Evolutionary conservation across 1,140 invertebrate genomes (phyloP).

Genomic region (Medauroidea extradentata): DNA sequence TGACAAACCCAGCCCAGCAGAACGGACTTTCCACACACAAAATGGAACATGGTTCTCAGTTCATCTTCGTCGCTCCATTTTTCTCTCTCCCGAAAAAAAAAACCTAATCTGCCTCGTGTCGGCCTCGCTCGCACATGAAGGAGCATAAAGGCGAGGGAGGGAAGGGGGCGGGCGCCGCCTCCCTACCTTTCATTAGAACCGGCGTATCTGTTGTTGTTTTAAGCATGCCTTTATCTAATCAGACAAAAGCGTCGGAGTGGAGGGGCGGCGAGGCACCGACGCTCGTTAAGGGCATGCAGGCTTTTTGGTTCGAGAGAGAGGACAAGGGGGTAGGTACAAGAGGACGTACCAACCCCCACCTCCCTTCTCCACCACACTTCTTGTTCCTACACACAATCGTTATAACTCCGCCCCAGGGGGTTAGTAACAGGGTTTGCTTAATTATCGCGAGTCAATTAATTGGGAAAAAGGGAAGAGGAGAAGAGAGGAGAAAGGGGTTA

Average conservation of each 20-base stretch:
- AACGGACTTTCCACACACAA: too few relatives aligned
- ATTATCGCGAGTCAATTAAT: constrained; percentile 43
- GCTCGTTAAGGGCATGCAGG: constrained; percentile 13
- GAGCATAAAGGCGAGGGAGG: too few relatives aligned
- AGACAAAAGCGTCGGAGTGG: constrained; percentile 32
- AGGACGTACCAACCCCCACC: neutral
- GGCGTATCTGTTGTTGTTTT: constrained; percentile 44
- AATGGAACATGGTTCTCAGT: too few relatives aligned
- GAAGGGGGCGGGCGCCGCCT: too few relatives aligned
- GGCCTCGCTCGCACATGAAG: too few relatives aligned
- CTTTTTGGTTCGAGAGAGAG: constrained; percentile 6
- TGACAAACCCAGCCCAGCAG: too few relatives aligned
- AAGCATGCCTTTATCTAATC: constrained; percentile 45
- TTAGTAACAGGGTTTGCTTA: constrained; percentile 34
- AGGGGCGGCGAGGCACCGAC: constrained; percentile 1
- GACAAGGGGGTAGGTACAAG: neutral
- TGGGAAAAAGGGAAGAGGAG: constrained; percentile 16
- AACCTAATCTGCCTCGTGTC: too few relatives aligned
- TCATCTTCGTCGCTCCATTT: neutral
- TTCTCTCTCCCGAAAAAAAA: neutral
- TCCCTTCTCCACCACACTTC: too few relatives aligned
- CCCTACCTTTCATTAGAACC: constrained; percentile 37
- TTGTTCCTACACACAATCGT: constrained; percentile 25
- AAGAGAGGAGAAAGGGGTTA: neutral
- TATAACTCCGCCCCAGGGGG: constrained; percentile 33